These are phyloP conservation scores for Andricus curvator DNA, from an alignment of 2,888 invertebrate genomes.

Conservation along the genomic window DNA sequence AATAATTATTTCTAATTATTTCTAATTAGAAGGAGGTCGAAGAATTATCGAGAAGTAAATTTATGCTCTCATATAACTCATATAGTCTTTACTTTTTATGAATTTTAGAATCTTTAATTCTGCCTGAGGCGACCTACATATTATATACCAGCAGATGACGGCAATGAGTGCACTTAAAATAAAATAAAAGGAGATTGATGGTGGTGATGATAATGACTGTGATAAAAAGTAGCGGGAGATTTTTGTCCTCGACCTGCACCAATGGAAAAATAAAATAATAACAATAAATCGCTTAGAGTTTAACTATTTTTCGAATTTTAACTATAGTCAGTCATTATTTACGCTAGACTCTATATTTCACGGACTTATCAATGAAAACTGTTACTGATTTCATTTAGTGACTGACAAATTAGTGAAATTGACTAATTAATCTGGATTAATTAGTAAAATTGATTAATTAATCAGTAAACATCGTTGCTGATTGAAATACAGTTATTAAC, in stretches of 20 bases:
- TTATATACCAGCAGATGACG: background rate
- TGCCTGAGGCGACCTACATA: background rate
- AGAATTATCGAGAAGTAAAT: conserved; percentile 24
- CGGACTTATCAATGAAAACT: too few relatives aligned
- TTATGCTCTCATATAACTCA: conserved; percentile 3
- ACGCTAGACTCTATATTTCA: too few relatives aligned
- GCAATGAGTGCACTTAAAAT: background rate
- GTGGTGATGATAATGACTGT: background rate
- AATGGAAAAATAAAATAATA: conserved; percentile 6
- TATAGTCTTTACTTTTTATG: background rate
- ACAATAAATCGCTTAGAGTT: background rate
- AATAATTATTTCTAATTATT: conserved; percentile 37
- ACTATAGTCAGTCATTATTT: too few relatives aligned
- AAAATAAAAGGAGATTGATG: background rate
- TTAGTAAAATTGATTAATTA: too few relatives aligned
- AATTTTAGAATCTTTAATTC: conserved; percentile 10
- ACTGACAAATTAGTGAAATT: too few relatives aligned
- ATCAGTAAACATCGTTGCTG: too few relatives aligned
- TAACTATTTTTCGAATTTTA: background rate
- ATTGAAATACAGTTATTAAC: too few relatives aligned
- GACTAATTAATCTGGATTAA: too few relatives aligned
- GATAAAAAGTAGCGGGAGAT: conserved; percentile 2
- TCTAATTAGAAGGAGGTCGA: conserved; percentile 37
- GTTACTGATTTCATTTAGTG: too few relatives aligned
- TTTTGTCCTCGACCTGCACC: background rate